Percentiles rank a stretch among this genome's conserved stretches.
phyloP scores from a whole-genome alignment of 2,888 invertebrate genomes.

The Barypeithes pellucidus region DNA sequence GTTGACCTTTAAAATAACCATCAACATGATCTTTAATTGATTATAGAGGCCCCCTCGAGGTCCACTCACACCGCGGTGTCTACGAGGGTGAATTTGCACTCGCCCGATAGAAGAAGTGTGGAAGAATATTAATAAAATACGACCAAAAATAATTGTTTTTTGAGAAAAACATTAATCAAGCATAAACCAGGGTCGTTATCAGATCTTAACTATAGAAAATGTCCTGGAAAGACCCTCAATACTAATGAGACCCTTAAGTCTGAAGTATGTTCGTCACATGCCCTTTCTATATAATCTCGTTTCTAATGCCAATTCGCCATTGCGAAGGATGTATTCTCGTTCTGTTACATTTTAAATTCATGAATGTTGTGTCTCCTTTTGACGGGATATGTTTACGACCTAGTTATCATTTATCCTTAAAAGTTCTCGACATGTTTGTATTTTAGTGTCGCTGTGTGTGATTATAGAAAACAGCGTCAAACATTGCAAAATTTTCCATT shows the following conservation, averaged over 20 bases:
- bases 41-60: no score
- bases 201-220: constrained; percentile 57
- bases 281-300: constrained; percentile 53
- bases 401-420: not conserved
- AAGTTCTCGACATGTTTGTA: no score
- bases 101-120: no score
- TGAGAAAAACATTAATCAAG: not conserved
- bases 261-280: constrained; percentile 56
- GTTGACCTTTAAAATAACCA: no score
- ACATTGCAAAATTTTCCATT: no score
- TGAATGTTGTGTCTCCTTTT: constrained; percentile 8
- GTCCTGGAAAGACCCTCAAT: constrained; percentile 55
- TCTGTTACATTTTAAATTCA: constrained; percentile 39
- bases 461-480: no score
- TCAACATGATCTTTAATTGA: no score
- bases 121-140: no score
- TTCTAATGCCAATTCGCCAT: constrained; percentile 51
- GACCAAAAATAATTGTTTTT: no score
- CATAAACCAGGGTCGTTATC: constrained; percentile 42
- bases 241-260: constrained; percentile 58
- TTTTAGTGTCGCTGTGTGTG: no score
- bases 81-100: no score
- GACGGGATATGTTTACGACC: constrained; percentile 30
- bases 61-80: no score
- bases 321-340: constrained; percentile 36